Percentiles rank a stretch among this genome's conserved stretches.
phyloP scores from a whole-genome alignment of 2,113 vertebrate genomes.

The Dromaius novaehollandiae region DNA sequence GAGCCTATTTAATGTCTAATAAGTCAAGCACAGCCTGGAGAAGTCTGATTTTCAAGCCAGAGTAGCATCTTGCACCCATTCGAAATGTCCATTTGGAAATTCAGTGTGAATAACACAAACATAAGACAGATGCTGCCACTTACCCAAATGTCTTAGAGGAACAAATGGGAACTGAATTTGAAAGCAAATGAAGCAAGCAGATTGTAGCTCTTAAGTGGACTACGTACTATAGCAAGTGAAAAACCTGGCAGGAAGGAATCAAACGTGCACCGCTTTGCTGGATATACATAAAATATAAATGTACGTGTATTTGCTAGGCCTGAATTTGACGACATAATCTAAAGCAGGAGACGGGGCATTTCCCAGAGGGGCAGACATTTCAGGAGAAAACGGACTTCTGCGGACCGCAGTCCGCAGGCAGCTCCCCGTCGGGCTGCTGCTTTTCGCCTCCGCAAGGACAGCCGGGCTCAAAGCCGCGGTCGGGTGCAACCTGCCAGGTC shows the following conservation, averaged over 20 bases:
- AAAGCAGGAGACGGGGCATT: neutral
- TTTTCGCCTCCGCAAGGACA: neutral
- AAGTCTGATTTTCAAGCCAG: constrained; percentile 61
- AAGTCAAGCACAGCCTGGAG: constrained; percentile 24
- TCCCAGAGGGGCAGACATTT: neutral
- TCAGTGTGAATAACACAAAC: constrained; percentile 71
- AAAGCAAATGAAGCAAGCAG: constrained; percentile 67
- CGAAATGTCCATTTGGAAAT: constrained; percentile 68
- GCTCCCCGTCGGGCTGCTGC: too few species aligned
- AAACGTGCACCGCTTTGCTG: neutral
- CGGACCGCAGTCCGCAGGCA: neutral
- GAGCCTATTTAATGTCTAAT: constrained; percentile 4
- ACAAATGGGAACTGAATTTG: constrained; percentile 63
- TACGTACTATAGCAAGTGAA: neutral
- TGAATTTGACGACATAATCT: neutral
- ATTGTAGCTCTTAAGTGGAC: constrained; percentile 67
- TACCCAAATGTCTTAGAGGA: constrained; percentile 67
- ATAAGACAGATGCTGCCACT: constrained; percentile 69
- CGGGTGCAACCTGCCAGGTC: fast-evolving
- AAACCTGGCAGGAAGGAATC: constrained; percentile 60
- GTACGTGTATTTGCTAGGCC: neutral
- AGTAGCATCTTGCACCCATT: constrained; percentile 66
- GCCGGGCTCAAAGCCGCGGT: neutral
- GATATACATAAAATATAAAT: neutral
- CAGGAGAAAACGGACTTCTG: neutral